These are phyloP conservation scores for Tenebrosternarchus preto DNA, from an alignment of 2,113 vertebrate species.

Conservation along the genomic window DNA sequence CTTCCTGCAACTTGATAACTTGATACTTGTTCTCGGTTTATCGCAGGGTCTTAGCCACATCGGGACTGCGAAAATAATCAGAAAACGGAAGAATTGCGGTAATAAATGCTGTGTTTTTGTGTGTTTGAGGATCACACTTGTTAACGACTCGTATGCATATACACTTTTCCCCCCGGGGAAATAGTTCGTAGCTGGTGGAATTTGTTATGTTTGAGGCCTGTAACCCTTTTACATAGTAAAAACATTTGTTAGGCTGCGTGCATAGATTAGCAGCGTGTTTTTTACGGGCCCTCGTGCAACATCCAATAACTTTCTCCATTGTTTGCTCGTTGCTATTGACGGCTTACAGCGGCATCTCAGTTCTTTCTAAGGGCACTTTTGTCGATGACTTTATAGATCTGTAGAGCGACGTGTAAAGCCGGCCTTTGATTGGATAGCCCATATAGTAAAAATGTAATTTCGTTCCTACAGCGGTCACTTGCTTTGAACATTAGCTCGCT, in stretches of 20 bases:
- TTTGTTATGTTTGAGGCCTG: no score
- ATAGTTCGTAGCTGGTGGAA: no score
- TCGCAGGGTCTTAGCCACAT: constrained; percentile 66
- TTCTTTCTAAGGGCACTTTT: constrained; percentile 74
- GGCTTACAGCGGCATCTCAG: constrained; percentile 78
- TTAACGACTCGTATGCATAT: constrained; percentile 49
- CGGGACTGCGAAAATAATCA: constrained; percentile 52
- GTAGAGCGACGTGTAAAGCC: constrained; percentile 71
- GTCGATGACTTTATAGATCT: constrained; percentile 80
- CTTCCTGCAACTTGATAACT: constrained; percentile 81
- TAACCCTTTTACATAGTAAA: not conserved
- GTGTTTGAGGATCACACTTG: constrained; percentile 63
- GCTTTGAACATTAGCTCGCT: constrained; percentile 89
- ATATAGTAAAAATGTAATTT: constrained; percentile 72
- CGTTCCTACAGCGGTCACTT: constrained; percentile 74
- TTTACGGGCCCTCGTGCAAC: constrained; percentile 44
- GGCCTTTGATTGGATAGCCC: constrained; percentile 68
- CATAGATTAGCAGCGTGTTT: no score
- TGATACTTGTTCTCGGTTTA: constrained; percentile 76
- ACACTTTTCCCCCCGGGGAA: no score
- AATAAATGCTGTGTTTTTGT: constrained; percentile 61
- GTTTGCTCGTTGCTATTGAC: constrained; percentile 65
- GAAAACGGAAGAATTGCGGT: constrained; percentile 63
- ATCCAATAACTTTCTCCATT: constrained; percentile 47
- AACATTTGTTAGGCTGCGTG: no score